These are phyloP conservation scores for Pediacus dermestoides DNA, from an alignment of 2,888 invertebrate species.

Conservation along the genomic window DNA sequence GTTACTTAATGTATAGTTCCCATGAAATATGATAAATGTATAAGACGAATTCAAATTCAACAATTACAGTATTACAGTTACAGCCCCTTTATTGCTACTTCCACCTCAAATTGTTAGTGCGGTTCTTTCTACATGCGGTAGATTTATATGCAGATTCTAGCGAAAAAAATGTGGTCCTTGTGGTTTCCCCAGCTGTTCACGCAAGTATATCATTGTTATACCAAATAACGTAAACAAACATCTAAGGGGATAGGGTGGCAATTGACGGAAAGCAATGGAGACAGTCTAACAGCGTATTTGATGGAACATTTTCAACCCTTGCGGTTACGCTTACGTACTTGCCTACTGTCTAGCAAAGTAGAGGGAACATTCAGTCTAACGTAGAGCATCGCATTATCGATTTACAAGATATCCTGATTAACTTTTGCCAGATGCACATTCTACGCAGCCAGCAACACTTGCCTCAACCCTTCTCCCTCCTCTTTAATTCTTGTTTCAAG, in stretches of 20 bases:
- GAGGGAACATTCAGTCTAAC: conserved; percentile 35
- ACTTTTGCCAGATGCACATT: conserved; percentile 8
- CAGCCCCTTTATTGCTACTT: no score
- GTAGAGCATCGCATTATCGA: conserved; percentile 30
- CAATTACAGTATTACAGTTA: no score
- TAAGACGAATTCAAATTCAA: no score
- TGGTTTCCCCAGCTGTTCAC: conserved; percentile 18
- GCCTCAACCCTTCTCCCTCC: no score
- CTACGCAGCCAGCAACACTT: no score
- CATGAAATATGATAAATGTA: no score
- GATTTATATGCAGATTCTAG: no score
- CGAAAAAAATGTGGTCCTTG: no score
- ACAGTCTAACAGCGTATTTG: conserved; percentile 37
- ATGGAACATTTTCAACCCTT: conserved; percentile 39
- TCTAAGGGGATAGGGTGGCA: conserved; percentile 30
- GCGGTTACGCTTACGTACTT: conserved; percentile 30
- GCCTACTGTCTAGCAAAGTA: conserved; percentile 35
- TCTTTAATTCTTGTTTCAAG: no score
- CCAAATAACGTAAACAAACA: conserved; percentile 31
- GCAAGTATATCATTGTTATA: conserved; percentile 20
- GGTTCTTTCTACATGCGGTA: no score
- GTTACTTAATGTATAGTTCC: no score
- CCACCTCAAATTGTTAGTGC: no score
- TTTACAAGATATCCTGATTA: conserved; percentile 24
- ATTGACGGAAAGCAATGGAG: conserved; percentile 38